phyloP scores from a whole-genome alignment of 2,113 vertebrate species.

The Mustelus asterias region DNA sequence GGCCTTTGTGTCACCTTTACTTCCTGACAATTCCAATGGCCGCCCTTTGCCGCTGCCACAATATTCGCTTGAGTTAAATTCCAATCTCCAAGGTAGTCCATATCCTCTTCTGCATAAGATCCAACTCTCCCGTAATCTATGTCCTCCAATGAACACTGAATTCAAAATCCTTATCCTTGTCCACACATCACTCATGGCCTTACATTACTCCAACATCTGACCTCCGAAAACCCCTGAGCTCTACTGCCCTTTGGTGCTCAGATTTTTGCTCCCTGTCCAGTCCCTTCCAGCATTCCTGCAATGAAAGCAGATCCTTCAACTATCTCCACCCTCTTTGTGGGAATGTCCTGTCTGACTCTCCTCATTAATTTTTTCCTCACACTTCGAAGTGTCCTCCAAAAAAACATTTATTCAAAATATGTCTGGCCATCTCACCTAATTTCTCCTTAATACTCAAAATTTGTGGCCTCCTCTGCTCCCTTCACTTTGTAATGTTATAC shows the following conservation, averaged over 20 bases:
- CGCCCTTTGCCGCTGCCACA: background rate
- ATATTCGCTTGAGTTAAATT: background rate
- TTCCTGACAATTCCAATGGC: background rate
- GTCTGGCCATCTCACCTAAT: background rate
- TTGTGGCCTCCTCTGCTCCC: background rate
- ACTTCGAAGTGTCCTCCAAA: background rate
- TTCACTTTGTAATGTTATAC: background rate
- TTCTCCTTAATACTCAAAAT: background rate
- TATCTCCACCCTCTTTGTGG: background rate
- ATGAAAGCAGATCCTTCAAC: background rate
- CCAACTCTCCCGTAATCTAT: background rate
- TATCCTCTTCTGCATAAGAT: background rate
- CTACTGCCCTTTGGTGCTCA: background rate
- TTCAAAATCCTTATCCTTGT: background rate
- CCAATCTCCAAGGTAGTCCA: background rate
- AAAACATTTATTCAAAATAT: background rate
- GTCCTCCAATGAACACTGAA: background rate
- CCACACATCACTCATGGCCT: background rate
- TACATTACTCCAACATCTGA: background rate
- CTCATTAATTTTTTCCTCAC: background rate
- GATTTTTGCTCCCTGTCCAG: background rate
- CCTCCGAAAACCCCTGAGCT: background rate
- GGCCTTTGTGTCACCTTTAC: background rate
- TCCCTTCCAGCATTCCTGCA: background rate
- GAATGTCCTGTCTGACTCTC: background rate